Conservation (phyloP, 2,797 vertebrate genomes). For the Sphaeramia orbicularis region DNA sequence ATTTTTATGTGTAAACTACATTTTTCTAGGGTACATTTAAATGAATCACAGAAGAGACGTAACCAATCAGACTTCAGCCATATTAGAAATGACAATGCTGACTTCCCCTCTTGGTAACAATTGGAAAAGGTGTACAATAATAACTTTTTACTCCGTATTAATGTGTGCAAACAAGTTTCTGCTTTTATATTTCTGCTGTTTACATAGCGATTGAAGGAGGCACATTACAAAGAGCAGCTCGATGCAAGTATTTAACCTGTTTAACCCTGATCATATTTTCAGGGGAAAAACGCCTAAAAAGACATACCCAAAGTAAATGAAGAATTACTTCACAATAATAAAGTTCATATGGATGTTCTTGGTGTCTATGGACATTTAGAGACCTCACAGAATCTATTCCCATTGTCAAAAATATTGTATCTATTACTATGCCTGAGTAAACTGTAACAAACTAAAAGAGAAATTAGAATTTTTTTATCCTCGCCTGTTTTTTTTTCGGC, state of each 20-base stretch:
- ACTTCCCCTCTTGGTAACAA: not conserved
- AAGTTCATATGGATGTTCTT: too few relatives aligned
- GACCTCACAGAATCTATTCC: too few relatives aligned
- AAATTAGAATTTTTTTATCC: too few relatives aligned
- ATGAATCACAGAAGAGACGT: not conserved
- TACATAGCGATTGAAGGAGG: conserved; percentile 8
- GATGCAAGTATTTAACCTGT: not conserved
- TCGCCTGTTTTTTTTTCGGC: too few relatives aligned
- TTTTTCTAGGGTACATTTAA: not conserved
- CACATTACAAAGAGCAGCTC: conserved; percentile 10
- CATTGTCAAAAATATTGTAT: too few relatives aligned
- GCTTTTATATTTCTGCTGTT: not conserved
- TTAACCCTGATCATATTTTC: too few relatives aligned
- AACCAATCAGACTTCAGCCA: not conserved
- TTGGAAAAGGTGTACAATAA: not conserved
- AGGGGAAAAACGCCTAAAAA: too few relatives aligned
- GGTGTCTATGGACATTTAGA: too few relatives aligned
- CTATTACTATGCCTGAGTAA: too few relatives aligned
- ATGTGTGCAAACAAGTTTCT: not conserved
- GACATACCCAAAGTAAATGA: too few relatives aligned
- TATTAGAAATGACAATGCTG: conserved; percentile 1
- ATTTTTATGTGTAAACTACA: conserved; percentile 16
- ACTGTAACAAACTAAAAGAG: too few relatives aligned
- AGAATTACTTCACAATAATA: too few relatives aligned
- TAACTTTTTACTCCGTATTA: not conserved